Evolutionary conservation across 2,888 invertebrate species (phyloP).

Genomic region (Boloria euphrosyne): DNA sequence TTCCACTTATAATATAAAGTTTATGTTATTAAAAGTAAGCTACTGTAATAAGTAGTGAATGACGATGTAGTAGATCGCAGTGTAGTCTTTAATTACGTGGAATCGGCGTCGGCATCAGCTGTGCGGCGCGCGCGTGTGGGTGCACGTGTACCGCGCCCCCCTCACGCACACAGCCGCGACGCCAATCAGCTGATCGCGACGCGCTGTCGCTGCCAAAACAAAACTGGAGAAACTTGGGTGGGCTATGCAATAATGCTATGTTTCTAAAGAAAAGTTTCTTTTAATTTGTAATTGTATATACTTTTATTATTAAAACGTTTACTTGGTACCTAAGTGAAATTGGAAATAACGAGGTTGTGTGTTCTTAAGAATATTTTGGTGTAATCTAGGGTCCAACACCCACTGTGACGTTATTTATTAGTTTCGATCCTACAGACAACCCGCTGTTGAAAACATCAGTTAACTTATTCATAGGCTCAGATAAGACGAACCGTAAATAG

Average conservation of each 20-base stretch:
- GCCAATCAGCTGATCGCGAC: slow-evolving; percentile 76
- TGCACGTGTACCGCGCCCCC: slow-evolving; percentile 44
- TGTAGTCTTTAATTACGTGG: slow-evolving; percentile 34
- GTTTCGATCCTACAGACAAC: slow-evolving; percentile 34
- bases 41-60: slow-evolving; percentile 8
- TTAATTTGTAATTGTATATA: background rate
- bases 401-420: slow-evolving; percentile 38
- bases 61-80: slow-evolving; percentile 20
- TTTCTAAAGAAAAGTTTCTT: background rate
- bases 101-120: slow-evolving; percentile 34
- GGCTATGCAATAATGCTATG: slow-evolving; percentile 7
- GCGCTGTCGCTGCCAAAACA: slow-evolving; percentile 43
- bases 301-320: background rate
- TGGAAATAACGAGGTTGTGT: slow-evolving; percentile 16
- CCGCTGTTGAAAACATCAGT: slow-evolving; percentile 40
- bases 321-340: slow-evolving; percentile 1
- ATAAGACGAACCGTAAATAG: slow-evolving; percentile 41
- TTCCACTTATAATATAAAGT: too few relatives aligned
- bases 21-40: too few relatives aligned
- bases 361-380: slow-evolving; percentile 14
- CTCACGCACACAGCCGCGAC: slow-evolving; percentile 48
- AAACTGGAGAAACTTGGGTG: slow-evolving; percentile 25
- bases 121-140: slow-evolving; percentile 34
- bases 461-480: slow-evolving; percentile 40
- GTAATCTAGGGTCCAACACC: slow-evolving; percentile 26